A percentile compares a stretch with the other conserved stretches of the same genome.
These are phyloP conservation scores for Mesochorus sp. DNA, from an alignment of 2,888 invertebrate genomes.

Conservation along the genomic window DNA sequence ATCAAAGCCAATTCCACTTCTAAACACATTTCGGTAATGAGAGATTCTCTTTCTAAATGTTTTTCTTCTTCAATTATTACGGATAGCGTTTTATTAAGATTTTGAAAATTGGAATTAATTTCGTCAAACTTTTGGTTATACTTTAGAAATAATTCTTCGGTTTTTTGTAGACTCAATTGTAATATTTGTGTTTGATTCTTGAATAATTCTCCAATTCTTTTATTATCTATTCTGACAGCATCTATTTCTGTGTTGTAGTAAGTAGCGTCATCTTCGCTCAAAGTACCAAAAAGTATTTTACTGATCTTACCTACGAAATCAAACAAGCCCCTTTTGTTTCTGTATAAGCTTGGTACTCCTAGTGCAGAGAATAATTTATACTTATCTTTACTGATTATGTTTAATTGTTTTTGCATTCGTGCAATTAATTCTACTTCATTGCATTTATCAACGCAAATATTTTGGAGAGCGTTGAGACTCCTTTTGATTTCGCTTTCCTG, in stretches of 20 bases:
- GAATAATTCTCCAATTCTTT: conserved; percentile 28
- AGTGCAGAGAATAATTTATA: not conserved
- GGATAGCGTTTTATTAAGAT: too few relatives aligned
- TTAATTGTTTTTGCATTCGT: not conserved
- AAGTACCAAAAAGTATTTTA: conserved; percentile 18
- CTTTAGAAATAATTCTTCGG: not conserved
- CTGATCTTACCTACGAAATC: conserved; percentile 33
- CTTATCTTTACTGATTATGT: conserved; percentile 1
- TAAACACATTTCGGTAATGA: conserved; percentile 4
- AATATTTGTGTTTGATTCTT: conserved; percentile 34
- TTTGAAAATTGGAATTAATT: not conserved
- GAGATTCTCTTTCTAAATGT: not conserved
- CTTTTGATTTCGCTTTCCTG: not conserved
- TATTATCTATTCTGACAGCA: not conserved
- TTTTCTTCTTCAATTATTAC: not conserved
- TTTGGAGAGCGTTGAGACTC: not conserved
- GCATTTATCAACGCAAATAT: not conserved
- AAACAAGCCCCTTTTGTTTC: conserved; percentile 2
- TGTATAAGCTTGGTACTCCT: not conserved
- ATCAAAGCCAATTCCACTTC: not conserved
- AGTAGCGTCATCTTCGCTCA: not conserved
- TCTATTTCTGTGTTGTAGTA: conserved; percentile 9
- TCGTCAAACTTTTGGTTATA: not conserved
- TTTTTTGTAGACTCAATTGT: conserved; percentile 6
- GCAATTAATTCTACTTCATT: not conserved